phyloP scores from a whole-genome alignment of 35 echinoderm and acorn worm genomes.

The Diadema setosum region DNA sequence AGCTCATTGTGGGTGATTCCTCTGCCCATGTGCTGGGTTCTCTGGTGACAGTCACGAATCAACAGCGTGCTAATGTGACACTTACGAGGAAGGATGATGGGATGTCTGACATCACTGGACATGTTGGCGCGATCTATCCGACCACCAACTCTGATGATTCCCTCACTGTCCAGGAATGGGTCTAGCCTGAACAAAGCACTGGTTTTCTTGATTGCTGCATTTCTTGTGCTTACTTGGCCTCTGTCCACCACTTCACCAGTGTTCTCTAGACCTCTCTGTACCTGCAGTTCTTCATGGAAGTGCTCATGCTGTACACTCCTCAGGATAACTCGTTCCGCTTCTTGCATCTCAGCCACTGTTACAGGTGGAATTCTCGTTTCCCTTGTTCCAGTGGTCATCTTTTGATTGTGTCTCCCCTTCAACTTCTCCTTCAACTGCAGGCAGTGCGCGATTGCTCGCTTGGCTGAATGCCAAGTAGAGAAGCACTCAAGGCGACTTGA shows the following conservation, averaged over 20 bases:
- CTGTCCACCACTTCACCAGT: no score
- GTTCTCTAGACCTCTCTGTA: background rate
- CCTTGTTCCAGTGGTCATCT: no score
- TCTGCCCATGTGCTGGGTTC: constrained; percentile 6
- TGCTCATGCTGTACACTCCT: constrained; percentile 12
- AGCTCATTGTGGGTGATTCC: constrained; percentile 38
- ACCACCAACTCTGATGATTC: constrained; percentile 24
- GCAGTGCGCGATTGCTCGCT: constrained; percentile 25
- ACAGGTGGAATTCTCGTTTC: no score
- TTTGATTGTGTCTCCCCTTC: background rate
- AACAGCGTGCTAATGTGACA: constrained; percentile 8
- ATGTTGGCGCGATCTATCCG: constrained; percentile 11
- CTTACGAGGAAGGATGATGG: constrained; percentile 14
- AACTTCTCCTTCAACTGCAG: background rate
- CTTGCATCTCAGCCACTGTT: no score
- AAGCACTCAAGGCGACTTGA: constrained; percentile 4
- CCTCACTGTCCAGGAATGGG: background rate
- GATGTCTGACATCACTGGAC: constrained; percentile 1
- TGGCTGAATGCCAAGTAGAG: constrained; percentile 30
- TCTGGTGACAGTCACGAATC: constrained; percentile 12
- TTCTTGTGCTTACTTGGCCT: background rate
- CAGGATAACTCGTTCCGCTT: background rate
- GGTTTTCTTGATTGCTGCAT: background rate
- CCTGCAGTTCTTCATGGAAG: no score
- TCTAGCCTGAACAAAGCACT: background rate